Evolutionary conservation across 2,888 invertebrate species (phyloP).

Genomic region (Heliconius ethilla): DNA sequence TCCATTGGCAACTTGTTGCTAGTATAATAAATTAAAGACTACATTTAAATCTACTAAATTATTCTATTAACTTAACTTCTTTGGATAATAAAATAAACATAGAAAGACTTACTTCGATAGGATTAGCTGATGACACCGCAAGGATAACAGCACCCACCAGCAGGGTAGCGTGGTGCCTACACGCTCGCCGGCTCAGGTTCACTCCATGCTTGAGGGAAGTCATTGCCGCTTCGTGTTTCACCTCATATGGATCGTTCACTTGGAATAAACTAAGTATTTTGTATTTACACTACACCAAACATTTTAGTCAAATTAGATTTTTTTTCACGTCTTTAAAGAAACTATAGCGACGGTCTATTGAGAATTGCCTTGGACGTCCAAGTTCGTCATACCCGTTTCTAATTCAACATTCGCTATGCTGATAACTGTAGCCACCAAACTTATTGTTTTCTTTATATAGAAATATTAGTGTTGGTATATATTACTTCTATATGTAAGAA

Average conservation of each 20-base stretch:
- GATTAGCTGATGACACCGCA: slow-evolving; percentile 55
- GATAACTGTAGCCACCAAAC: slow-evolving; percentile 51
- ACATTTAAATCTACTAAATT: too few relatives aligned
- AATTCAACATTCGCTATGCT: slow-evolving; percentile 62
- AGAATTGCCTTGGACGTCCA: slow-evolving; percentile 14
- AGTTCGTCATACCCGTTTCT: slow-evolving; percentile 41
- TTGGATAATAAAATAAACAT: neutral
- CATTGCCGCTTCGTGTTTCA: slow-evolving; percentile 63
- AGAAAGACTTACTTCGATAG: slow-evolving; percentile 69
- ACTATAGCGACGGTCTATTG: slow-evolving; percentile 10
- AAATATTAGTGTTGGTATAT: slow-evolving; percentile 6
- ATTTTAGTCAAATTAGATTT: slow-evolving; percentile 24
- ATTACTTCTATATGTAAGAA: neutral
- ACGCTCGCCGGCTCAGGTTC: slow-evolving; percentile 86
- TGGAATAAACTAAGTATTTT: slow-evolving; percentile 40
- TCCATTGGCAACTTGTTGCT: neutral
- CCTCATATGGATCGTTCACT: slow-evolving; percentile 51
- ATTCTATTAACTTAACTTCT: too few relatives aligned
- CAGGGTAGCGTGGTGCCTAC: slow-evolving; percentile 75
- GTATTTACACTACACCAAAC: slow-evolving; percentile 31
- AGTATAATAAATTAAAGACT: neutral
- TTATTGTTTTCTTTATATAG: slow-evolving; percentile 27
- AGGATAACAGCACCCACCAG: slow-evolving; percentile 6
- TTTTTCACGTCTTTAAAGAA: slow-evolving; percentile 28
- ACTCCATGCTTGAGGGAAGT: slow-evolving; percentile 85